Conservation (phyloP, 2,797 vertebrate species). For the Perdix hodgsoniae region DNA sequence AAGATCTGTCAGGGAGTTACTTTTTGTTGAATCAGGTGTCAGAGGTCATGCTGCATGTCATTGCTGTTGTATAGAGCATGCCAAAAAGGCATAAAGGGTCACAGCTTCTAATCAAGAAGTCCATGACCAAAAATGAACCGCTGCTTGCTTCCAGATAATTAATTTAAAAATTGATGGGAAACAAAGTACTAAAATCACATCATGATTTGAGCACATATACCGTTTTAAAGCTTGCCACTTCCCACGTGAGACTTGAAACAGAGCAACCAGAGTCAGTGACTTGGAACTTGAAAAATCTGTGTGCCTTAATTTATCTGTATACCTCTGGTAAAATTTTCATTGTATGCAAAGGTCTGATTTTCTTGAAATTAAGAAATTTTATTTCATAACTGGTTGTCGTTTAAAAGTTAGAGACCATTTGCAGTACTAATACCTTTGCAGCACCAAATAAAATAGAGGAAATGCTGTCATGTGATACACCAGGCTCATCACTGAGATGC, state of each 20-base stretch:
- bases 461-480: conserved; percentile 24
- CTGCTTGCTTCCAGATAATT: conserved; percentile 92
- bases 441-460: conserved; percentile 41
- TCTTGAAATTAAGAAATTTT: neutral
- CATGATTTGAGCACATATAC: conserved; percentile 63
- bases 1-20: conserved; percentile 84
- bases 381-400: neutral
- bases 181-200: conserved; percentile 79
- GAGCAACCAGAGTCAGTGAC: neutral
- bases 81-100: conserved; percentile 86
- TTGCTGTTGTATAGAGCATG: conserved; percentile 84
- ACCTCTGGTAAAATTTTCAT: neutral
- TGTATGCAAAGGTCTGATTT: neutral
- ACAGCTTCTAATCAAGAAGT: conserved; percentile 92
- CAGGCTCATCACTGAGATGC: conserved; percentile 9
- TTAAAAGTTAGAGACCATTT: neutral
- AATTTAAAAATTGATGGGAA: conserved; percentile 91
- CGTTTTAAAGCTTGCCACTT: conserved; percentile 49
- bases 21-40: conserved; percentile 90
- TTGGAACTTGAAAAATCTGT: neutral
- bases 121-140: conserved; percentile 94
- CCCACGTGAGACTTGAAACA: neutral
- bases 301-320: neutral
- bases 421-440: neutral
- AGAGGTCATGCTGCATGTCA: conserved; percentile 91